Evolutionary conservation across 2,113 vertebrate species (phyloP).

Genomic region (Nibea coibor): DNA sequence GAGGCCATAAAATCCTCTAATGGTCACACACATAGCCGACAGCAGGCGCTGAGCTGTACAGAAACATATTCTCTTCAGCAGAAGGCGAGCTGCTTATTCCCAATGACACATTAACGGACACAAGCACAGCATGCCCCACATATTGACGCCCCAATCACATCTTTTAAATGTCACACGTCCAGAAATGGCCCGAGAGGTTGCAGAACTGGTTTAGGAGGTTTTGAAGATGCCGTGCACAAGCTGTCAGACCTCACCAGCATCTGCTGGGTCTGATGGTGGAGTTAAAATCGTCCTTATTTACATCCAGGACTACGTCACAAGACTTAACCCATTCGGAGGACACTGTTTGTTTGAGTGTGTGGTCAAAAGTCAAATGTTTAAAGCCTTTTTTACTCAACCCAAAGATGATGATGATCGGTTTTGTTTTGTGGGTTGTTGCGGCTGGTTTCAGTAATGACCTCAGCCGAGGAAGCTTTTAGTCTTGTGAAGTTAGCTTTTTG

Average conservation of each 20-base stretch:
- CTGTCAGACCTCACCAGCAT: slow-evolving; percentile 46
- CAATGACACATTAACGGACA: slow-evolving; percentile 26
- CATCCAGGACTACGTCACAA: not conserved
- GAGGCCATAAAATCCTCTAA: not conserved
- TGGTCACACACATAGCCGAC: not conserved
- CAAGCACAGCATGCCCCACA: slow-evolving; percentile 17
- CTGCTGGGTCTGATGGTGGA: slow-evolving; percentile 22
- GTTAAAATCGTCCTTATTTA: slow-evolving; percentile 21
- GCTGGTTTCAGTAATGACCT: slow-evolving; percentile 39
- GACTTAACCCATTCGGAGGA: slow-evolving; percentile 1
- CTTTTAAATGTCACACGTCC: slow-evolving; percentile 62
- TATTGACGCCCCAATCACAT: slow-evolving; percentile 52
- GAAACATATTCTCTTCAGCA: slow-evolving; percentile 20
- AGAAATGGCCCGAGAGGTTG: slow-evolving; percentile 24
- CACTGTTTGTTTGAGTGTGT: slow-evolving; percentile 16
- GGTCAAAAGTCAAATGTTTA: slow-evolving; percentile 25
- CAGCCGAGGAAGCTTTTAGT: slow-evolving; percentile 22
- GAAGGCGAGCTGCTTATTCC: slow-evolving; percentile 28
- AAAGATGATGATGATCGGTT: slow-evolving; percentile 17
- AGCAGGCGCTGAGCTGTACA: slow-evolving; percentile 30
- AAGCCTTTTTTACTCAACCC: slow-evolving; percentile 17
- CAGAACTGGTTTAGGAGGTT: slow-evolving; percentile 42
- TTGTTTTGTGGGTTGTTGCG: slow-evolving; percentile 24
- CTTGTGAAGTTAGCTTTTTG: slow-evolving; percentile 15
- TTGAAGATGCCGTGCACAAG: slow-evolving; percentile 41